Evolutionary conservation across 2,113 vertebrate species (phyloP), one percentile per base, ranked within the genome.

Genomic region (Pimephales promelas): DNA sequence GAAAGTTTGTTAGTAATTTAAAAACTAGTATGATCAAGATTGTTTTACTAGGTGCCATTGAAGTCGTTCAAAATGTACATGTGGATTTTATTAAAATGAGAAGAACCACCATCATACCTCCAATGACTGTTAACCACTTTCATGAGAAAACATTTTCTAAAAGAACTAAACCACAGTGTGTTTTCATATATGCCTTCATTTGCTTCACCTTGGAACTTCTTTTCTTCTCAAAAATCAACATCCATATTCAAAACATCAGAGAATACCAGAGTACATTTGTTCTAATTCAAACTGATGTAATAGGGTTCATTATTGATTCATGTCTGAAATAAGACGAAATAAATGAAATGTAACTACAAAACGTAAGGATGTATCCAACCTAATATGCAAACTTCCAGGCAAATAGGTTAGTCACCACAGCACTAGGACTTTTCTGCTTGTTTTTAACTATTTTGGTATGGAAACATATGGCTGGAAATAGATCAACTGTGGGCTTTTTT

Each of bases 331-430:
- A 34, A 24, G 22, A 16, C n/a, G n/a, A 24, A 47, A 72, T 3
- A 2, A 77, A 72, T 3, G 2, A 77, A 57, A n/a, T 11, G 10
- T 77, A 59, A 54, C 16, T 24, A 36, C 2, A 34, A 31, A 20
- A 73, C 13, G 13, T 16, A 77, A 57, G 13, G 31, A 36, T 77
- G 2, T 59, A 20, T 57, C 31, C 54, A 59, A 59, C 20, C 11
- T 57, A 45, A 61, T 45, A 61, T 28, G 57, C 76, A 62, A 79
- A 79, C 36, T 47, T 40, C 14, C 14, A 47, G 16, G 11, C 11
- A 78, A 78, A 61, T 45, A 40, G 22, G 76, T 78, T 78, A 45
- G 56, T 78, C 34, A 26, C 43, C 34, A 24, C 54, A 61, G 34
- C 34, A 26, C 34, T 78, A 7, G 36, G 9, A 77, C 5, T 13